These are phyloP conservation scores for Ophiothrix spiculata DNA, from an alignment of 35 echinoderm and acorn worm genomes.

Conservation along the genomic window DNA sequence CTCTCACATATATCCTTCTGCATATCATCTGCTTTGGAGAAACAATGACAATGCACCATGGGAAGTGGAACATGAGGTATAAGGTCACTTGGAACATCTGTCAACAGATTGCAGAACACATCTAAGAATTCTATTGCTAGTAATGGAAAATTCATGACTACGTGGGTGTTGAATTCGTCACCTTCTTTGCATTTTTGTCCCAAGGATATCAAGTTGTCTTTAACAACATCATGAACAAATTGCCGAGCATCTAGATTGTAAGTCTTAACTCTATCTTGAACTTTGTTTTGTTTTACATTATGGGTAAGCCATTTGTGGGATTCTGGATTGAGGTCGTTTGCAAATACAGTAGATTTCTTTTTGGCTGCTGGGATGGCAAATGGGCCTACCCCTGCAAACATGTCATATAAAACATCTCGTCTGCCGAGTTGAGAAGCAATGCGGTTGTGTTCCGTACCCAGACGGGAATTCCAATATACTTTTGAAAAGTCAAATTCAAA, in stretches of 20 bases:
- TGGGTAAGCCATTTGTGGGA: slow-evolving; percentile 70
- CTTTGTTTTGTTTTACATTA: slow-evolving; percentile 75
- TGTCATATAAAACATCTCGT: slow-evolving; percentile 67
- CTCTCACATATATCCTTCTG: slow-evolving; percentile 34
- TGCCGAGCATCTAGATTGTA: slow-evolving; percentile 81
- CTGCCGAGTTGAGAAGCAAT: slow-evolving; percentile 31
- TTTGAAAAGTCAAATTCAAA: slow-evolving; percentile 98
- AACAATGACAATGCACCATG: slow-evolving; percentile 85
- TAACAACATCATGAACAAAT: slow-evolving; percentile 58
- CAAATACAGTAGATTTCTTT: slow-evolving; percentile 60
- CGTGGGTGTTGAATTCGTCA: slow-evolving; percentile 31
- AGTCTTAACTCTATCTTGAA: slow-evolving; percentile 28
- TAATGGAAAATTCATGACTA: slow-evolving; percentile 92
- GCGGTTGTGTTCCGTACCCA: slow-evolving; percentile 79
- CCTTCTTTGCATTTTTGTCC: slow-evolving; percentile 2
- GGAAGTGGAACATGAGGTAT: slow-evolving; percentile 27
- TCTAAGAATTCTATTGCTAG: slow-evolving; percentile 93
- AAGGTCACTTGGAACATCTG: slow-evolving; percentile 15
- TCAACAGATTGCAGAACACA: slow-evolving; percentile 50
- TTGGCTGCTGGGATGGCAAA: slow-evolving; percentile 92
- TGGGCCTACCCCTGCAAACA: slow-evolving; percentile 93
- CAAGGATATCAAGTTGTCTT: slow-evolving; percentile 35
- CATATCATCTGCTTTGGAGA: slow-evolving; percentile 70
- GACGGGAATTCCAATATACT: slow-evolving; percentile 95
- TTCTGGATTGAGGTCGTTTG: slow-evolving; percentile 95